These are phyloP conservation scores for Argya squamiceps DNA, from an alignment of 2,797 vertebrate genomes.

Conservation along the genomic window DNA sequence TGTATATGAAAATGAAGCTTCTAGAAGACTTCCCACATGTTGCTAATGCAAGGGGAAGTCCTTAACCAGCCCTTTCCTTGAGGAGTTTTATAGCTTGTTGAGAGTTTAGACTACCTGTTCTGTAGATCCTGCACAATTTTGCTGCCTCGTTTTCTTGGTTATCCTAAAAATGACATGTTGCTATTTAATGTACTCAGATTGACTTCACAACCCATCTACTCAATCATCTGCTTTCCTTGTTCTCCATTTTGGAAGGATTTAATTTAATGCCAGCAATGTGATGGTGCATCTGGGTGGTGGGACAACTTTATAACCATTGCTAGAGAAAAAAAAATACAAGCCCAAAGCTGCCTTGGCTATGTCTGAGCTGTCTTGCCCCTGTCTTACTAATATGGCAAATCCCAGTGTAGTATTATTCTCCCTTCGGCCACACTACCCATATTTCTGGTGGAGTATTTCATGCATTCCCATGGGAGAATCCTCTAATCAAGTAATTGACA, in stretches of 20 bases:
- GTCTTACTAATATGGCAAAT: neutral
- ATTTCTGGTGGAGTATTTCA: neutral
- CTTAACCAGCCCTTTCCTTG: neutral
- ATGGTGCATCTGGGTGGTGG: neutral
- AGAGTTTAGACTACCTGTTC: neutral
- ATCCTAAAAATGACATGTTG: neutral
- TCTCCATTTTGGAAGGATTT: neutral
- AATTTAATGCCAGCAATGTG: neutral
- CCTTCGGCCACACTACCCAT: neutral
- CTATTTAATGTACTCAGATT: neutral
- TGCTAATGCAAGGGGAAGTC: neutral
- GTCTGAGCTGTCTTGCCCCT: neutral
- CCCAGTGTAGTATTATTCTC: neutral
- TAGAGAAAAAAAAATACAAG: neutral
- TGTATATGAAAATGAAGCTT: neutral
- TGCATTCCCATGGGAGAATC: neutral
- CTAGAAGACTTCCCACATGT: neutral
- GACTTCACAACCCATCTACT: neutral
- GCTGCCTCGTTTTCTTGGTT: slow-evolving; percentile 1
- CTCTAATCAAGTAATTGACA: neutral
- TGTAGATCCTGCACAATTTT: neutral
- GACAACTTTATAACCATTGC: neutral
- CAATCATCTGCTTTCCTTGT: neutral
- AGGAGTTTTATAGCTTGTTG: neutral
- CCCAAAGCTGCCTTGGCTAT: neutral